These are phyloP conservation scores for Isoperla grammatica DNA, from an alignment of 2,888 invertebrate genomes.

Conservation along the genomic window DNA sequence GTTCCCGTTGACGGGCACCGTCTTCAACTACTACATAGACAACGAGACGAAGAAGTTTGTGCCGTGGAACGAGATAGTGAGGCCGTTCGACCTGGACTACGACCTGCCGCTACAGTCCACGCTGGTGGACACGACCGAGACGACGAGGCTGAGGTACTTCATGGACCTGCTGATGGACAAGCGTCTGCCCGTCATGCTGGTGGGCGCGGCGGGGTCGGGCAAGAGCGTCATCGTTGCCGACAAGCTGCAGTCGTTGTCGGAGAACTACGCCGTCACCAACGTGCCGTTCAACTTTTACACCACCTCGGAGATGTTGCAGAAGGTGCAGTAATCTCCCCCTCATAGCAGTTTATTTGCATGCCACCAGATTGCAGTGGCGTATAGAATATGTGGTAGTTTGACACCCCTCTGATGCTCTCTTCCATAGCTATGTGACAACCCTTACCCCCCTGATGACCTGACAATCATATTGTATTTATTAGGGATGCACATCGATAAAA, in stretches of 20 bases:
- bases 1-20: constrained; percentile 75
- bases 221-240: constrained; percentile 89
- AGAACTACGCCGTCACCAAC: constrained; percentile 76
- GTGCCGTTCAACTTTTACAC: constrained; percentile 95
- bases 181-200: constrained; percentile 82
- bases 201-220: constrained; percentile 49
- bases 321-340: constrained; percentile 34
- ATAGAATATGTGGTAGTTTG: neutral
- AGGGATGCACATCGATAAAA: too few species aligned
- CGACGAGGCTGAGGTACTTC: constrained; percentile 80
- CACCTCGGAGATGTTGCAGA: constrained; percentile 86
- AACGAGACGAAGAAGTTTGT: constrained; percentile 75
- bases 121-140: constrained; percentile 85
- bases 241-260: constrained; percentile 66
- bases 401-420: too few species aligned
- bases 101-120: constrained; percentile 84
- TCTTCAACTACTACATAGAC: constrained; percentile 89
- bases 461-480: too few species aligned
- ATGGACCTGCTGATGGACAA: constrained; percentile 75
- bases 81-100: constrained; percentile 72
- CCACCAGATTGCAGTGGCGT: neutral
- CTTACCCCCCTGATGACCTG: too few species aligned
- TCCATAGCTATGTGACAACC: too few species aligned
- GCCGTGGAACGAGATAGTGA: constrained; percentile 81
- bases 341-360: too few species aligned